Evolutionary conservation across 2,113 vertebrate genomes (phyloP).

Genomic region (Taxidea taxus): DNA sequence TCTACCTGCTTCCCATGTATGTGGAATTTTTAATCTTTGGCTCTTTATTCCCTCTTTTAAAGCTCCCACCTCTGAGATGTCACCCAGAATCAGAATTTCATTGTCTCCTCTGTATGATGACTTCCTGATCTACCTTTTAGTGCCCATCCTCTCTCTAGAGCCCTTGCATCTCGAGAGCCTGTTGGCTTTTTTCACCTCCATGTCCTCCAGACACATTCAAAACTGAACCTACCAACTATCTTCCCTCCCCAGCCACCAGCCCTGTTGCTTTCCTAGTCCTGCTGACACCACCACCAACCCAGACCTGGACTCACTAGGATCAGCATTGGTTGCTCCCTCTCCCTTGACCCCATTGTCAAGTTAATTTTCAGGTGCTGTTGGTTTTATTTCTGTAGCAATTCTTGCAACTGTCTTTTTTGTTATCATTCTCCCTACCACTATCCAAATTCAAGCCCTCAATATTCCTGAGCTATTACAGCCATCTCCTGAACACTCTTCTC

Average conservation of each 20-base stretch:
- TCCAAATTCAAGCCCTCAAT: background rate
- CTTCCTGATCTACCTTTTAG: background rate
- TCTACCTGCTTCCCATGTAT: background rate
- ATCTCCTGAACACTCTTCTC: background rate
- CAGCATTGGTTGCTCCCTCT: background rate
- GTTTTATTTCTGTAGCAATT: background rate
- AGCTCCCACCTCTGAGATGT: background rate
- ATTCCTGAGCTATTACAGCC: background rate
- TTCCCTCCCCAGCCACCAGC: no score
- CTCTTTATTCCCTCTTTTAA: background rate
- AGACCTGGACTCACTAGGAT: background rate
- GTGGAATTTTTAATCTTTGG: background rate
- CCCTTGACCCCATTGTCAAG: background rate
- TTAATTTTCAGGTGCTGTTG: background rate
- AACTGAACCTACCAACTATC: background rate
- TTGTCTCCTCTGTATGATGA: background rate
- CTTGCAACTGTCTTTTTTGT: background rate
- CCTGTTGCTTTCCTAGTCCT: background rate
- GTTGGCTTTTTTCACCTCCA: background rate
- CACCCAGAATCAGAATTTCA: background rate
- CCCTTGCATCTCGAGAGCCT: background rate
- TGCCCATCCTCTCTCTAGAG: background rate
- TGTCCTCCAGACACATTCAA: background rate
- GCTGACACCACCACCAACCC: accelerated
- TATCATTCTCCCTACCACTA: background rate